phyloP scores from a whole-genome alignment of 2,888 invertebrate genomes.

The Phaedon cochleariae region DNA sequence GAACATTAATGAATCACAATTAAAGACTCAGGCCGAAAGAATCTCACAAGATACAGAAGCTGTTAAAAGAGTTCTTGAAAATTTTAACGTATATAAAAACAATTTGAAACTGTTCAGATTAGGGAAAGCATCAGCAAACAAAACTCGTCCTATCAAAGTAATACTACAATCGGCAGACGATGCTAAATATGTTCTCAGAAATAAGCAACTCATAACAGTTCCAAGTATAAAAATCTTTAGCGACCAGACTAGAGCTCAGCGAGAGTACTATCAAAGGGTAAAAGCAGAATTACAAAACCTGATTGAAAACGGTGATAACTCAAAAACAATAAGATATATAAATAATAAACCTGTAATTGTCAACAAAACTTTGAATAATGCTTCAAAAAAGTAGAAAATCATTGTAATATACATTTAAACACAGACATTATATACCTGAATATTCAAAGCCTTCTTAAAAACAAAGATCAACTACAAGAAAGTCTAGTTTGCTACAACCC shows the following conservation, averaged over 20 bases:
- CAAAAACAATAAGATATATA: constrained; percentile 12
- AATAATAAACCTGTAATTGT: constrained; percentile 13
- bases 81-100: neutral
- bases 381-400: too few species aligned
- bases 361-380: neutral
- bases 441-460: too few species aligned
- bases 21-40: too few species aligned
- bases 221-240: too few species aligned
- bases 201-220: neutral
- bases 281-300: constrained; percentile 6
- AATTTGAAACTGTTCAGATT: constrained; percentile 2
- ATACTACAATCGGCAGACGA: neutral
- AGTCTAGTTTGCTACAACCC: too few species aligned
- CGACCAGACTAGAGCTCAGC: neutral
- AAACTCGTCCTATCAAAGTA: constrained; percentile 9
- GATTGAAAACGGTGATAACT: constrained; percentile 11
- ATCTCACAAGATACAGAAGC: too few species aligned
- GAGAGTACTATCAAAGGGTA: constrained; percentile 8
- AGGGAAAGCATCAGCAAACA: neutral
- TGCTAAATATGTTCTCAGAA: constrained; percentile 7
- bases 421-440: too few species aligned
- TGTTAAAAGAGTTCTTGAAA: too few species aligned
- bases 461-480: too few species aligned
- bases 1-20: too few species aligned
- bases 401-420: too few species aligned